A percentile compares a stretch with the other conserved stretches of the same genome.
Conservation (phyloP, 2,888 invertebrate species). For the Apocheima hispidaria region DNA sequence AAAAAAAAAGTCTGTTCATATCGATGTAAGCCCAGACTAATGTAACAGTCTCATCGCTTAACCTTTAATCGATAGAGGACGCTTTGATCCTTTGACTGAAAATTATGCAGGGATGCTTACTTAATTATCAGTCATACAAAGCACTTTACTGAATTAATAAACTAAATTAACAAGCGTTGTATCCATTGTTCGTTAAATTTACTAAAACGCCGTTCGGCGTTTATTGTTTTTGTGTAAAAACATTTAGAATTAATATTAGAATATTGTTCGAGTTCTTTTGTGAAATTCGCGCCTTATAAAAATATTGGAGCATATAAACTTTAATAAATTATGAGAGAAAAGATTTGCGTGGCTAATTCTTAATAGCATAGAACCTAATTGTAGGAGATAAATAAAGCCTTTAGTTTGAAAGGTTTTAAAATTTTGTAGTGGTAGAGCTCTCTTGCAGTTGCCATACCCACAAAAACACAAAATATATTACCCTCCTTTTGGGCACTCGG, state of each 20-base stretch:
- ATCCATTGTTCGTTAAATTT: conserved; percentile 6
- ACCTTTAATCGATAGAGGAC: conserved; percentile 3
- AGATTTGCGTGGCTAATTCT: no score
- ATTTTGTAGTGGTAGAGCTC: neutral
- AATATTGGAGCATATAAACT: neutral
- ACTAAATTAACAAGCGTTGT: conserved; percentile 1
- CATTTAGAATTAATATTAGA: neutral
- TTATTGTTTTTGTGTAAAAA: neutral
- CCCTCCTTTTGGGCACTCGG: no score
- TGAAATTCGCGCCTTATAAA: neutral
- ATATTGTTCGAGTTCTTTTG: neutral
- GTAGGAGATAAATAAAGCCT: no score
- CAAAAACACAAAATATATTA: no score
- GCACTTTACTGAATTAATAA: conserved; percentile 1
- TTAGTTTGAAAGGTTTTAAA: neutral
- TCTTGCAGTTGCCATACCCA: no score
- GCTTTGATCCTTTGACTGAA: conserved; percentile 7
- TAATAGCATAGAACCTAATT: no score
- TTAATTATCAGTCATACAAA: conserved; percentile 3
- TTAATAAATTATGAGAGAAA: no score
- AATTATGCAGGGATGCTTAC: neutral
- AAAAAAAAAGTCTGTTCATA: no score
- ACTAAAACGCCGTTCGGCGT: neutral
- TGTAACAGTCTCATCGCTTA: neutral
- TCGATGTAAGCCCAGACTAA: neutral